Evolutionary conservation across 2,797 vertebrate species (phyloP), one percentile per base, ranked within the genome.

Genomic region (Dendrocincla fuliginosa): DNA sequence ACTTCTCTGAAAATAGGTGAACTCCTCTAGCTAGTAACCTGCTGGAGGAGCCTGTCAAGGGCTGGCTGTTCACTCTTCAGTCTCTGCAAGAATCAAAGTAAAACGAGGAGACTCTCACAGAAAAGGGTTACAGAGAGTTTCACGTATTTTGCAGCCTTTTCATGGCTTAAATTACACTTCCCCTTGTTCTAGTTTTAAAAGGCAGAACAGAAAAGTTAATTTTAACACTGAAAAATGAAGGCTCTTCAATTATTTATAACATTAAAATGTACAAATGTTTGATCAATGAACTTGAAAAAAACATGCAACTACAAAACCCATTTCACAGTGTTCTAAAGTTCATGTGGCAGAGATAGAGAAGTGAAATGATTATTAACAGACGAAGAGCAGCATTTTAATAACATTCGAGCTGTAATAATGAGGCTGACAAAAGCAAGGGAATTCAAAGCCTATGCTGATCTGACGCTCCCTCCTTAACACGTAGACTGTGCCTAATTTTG

Each of bases 191-290:
- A 73, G 94, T 96, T 96, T 94, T 96, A 96, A 97, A 97, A 97
- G 96, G 85, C 94, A 97, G 97, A 97, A 95, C 94, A 96, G 96
- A 97, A 97, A 97, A 97, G 87, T 97, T 97, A 97, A 97, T 97
- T 97, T 97, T 95, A 97, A 95, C 94, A 92, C 85, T 80, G 96
- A 92, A 94, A 97, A 96, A 97, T 90, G 96, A 97, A 97, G 91
- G 95, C 96, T 97, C 71, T 97, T 97, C 96, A 97, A 97, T 97
- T 97, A 97, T 97, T 97, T 97, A 97, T 97, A 96, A 88, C 96
- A 94, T 97, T 97, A 97, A 97, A 97, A 97, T 97, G 96, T 97
- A 97, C 97, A 97, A 97, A 97, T 97, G 96, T 96, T 97, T 97
- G 97, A 97, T 97, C 96, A 97, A 97, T 97, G 97, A 96, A 97